Evolutionary conservation across 1,140 invertebrate genomes (phyloP).

Genomic region (Drosophila obscura): DNA sequence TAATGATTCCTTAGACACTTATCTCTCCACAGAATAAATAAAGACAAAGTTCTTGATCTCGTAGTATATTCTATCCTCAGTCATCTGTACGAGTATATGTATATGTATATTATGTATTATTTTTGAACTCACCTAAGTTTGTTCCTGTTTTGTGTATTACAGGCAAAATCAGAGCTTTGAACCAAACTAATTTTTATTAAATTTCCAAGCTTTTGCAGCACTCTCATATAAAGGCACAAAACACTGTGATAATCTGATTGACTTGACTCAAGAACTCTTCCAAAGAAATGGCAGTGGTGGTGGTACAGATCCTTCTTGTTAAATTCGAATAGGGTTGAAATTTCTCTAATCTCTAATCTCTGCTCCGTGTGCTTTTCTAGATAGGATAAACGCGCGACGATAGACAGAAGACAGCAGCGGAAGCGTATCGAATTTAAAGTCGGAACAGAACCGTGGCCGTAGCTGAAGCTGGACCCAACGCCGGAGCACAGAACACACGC

Average conservation of each 20-base stretch:
- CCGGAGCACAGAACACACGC: conserved; percentile 41
- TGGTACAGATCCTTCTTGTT: too few species aligned
- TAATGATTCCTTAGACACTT: too few species aligned
- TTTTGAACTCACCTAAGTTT: conserved; percentile 23
- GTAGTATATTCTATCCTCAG: too few species aligned
- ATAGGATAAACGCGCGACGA: conserved; percentile 16
- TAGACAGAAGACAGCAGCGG: conserved; percentile 29
- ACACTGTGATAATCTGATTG: conserved; percentile 17
- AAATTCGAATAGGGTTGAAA: neutral
- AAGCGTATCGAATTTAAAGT: conserved; percentile 10
- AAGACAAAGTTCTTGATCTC: too few species aligned
- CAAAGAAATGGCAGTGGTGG: neutral
- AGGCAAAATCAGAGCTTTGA: conserved; percentile 10
- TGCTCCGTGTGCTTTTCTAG: conserved; percentile 38
- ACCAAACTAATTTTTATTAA: conserved; percentile 17
- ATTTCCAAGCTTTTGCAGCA: conserved; percentile 29
- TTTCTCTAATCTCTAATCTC: conserved; percentile 25
- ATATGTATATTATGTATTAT: neutral
- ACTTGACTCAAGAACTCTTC: conserved; percentile 1
- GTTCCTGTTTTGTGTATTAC: conserved; percentile 12
- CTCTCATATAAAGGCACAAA: conserved; percentile 22
- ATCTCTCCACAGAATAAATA: too few species aligned
- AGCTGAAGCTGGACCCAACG: conserved; percentile 17
- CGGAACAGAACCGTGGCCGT: conserved; percentile 28
- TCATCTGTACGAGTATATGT: too few species aligned